These are phyloP conservation scores for Luehdorfia chinensis DNA, from an alignment of 1,140 invertebrate species.

Conservation along the genomic window DNA sequence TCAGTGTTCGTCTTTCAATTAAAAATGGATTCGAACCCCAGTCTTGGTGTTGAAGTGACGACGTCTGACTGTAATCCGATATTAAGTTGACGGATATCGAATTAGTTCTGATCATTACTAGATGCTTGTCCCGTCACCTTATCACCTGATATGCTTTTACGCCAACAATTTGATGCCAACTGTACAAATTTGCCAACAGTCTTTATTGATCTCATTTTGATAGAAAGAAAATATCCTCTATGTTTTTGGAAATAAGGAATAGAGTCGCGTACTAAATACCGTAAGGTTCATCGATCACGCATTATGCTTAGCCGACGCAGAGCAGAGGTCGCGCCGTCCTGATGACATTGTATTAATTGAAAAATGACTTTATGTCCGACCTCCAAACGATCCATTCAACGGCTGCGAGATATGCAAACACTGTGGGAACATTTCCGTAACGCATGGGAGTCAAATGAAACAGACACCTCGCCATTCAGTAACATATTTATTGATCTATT, in stretches of 20 bases:
- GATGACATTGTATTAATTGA: constrained; percentile 69
- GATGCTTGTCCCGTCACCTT: too few relatives aligned
- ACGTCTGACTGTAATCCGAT: too few relatives aligned
- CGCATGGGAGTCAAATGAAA: constrained; percentile 37
- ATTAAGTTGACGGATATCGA: too few relatives aligned
- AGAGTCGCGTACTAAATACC: too few relatives aligned
- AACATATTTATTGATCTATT: constrained; percentile 50
- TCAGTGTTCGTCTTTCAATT: too few relatives aligned
- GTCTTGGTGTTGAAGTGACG: too few relatives aligned
- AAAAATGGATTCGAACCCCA: too few relatives aligned
- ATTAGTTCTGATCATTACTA: too few relatives aligned
- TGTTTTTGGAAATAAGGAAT: too few relatives aligned
- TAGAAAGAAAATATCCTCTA: neutral
- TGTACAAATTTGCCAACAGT: constrained; percentile 40
- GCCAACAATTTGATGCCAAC: constrained; percentile 22
- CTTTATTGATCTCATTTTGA: constrained; percentile 20
- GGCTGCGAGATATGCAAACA: constrained; percentile 35
- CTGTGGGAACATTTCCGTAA: constrained; percentile 41
- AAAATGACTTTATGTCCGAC: constrained; percentile 61
- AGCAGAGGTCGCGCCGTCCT: constrained; percentile 50
- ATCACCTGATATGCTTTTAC: neutral
- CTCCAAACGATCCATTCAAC: constrained; percentile 44
- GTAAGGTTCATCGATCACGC: too few relatives aligned
- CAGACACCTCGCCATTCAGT: constrained; percentile 31
- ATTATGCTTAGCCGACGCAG: constrained; percentile 29